Conservation (phyloP, 2,797 vertebrate genomes). For the Antrozous pallidus region DNA sequence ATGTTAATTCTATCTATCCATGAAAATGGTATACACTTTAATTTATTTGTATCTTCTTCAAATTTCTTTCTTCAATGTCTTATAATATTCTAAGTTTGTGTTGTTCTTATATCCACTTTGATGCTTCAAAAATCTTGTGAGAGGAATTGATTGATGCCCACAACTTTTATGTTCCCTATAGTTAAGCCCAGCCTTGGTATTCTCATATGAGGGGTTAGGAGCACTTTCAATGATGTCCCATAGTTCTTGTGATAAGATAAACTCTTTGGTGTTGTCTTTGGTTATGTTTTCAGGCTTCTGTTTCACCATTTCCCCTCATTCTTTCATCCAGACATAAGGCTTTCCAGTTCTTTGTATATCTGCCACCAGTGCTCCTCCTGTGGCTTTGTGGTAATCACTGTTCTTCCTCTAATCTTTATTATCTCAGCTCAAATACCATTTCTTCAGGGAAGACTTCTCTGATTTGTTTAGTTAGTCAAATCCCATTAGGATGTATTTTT, state of each 20-base stretch:
- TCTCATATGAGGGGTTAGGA: background rate
- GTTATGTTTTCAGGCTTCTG: background rate
- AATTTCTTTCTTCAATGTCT: background rate
- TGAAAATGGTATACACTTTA: background rate
- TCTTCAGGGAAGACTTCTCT: background rate
- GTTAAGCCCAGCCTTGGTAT: background rate
- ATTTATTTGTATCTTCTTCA: background rate
- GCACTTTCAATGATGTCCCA: background rate
- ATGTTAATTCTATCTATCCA: background rate
- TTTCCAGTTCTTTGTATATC: background rate
- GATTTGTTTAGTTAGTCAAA: background rate
- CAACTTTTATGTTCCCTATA: background rate
- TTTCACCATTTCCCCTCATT: background rate
- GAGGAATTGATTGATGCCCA: background rate
- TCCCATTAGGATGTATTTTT: background rate
- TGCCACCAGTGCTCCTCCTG: background rate
- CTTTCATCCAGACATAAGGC: background rate
- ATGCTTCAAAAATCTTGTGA: background rate
- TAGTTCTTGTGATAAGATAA: background rate
- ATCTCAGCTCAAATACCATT: background rate
- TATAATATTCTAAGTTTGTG: background rate
- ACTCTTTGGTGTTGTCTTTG: background rate
- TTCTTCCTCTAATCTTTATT: background rate
- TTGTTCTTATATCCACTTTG: background rate
- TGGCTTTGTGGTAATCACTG: background rate